Base-by-base conservation (phyloP, 2,888 invertebrate species). In the Lycocerus yunnanus region DNA sequence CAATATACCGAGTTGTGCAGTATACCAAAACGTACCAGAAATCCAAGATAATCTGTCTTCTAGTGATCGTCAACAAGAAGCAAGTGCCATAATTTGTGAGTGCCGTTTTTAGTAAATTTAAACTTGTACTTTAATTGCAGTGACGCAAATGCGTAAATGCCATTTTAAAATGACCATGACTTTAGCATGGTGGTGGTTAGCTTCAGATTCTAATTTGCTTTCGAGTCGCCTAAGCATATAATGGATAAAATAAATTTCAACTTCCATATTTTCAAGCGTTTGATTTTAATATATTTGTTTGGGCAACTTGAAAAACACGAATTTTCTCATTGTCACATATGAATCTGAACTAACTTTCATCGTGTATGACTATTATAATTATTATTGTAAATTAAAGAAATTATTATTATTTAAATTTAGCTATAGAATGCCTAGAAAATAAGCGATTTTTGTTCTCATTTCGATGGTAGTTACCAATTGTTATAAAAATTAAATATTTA, bases 1-100 rank as follows among this genome's bases (percentile, higher is more conserved):
- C 83, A 82, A 66, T 86, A 86, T 78, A 85, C 85, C 16, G 85
- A 86, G 80, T 81, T 86, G 60, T 81, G 81, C 77, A 84, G 82
- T 80, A 84, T 85, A 72, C 78, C 78, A 72, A 77, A 78, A 75
- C 75, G 77, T 59, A 72, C 72, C 63, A 78, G 78, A 71, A 76
- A 68, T 66, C 58, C 66, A 61, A 79, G 78, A 75, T 78, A 77
- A 79, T 18, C 13, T 63, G 18, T 18, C 20, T 63, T 18, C n/a
- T 63, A 20, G 20, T 63, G 61, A 18, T n/a, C 3, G 20, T 18
- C 61, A 11, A 8, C 61, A 63, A 18, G 18, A 18, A 63, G 20
- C 43, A 63, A 15, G 61, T 63, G 61, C 61, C 61, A 66, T 61
- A 67, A 67, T 16, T 43, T 16, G 27, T 16, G 16, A 43, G 67